Evolutionary conservation across 1,140 invertebrate genomes (phyloP), one percentile per base, ranked within the genome.

Genomic region (Pseudomyrmex pallidus): DNA sequence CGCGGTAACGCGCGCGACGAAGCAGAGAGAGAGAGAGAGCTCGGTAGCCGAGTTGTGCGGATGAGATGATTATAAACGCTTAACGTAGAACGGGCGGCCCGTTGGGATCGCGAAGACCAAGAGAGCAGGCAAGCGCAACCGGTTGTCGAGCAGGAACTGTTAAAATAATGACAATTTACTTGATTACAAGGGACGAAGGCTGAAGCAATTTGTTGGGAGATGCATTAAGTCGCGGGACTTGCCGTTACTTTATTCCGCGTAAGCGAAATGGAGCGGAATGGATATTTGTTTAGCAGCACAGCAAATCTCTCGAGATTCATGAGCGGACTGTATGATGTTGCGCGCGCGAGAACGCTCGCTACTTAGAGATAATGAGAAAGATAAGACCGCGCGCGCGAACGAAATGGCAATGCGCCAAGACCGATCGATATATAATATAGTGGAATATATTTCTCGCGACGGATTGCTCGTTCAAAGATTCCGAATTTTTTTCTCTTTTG

Each of bases 131-230:
- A 4, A 10, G 20, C 44, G 35, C 64, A 78, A 59, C 8, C 54
- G 54, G 64, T 70, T 78, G 44, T 70, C 70, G 44, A 70, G 70
- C 20, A 70, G 76, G 15, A 80, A 80, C 68, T 12, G 54, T 61
- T 80, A 12, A 72, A 66, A 70, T 59, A 80, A 80, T 59, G 76
- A 80, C 66, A 25, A 72, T 80, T 80, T 80, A 70, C 56, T 50
- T 80, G 44, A 80, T 80, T 70, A 61, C 66, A 35, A 57, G 44
- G 7, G 44, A 67, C 52, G 46, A 13, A 46, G 35, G 5, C 52
- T 61, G 15, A 25, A 80, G 44, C 54, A 80, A 80, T 80, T 80
- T 80, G 76, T 80, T 54, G 54, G 44, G 76, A 59, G 59, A 72
- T 72, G 76, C 76, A 80, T 72, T 80, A 70, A 80, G 22, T 61